phyloP scores from a whole-genome alignment of 2,888 invertebrate genomes.

The Eledona agricola region DNA sequence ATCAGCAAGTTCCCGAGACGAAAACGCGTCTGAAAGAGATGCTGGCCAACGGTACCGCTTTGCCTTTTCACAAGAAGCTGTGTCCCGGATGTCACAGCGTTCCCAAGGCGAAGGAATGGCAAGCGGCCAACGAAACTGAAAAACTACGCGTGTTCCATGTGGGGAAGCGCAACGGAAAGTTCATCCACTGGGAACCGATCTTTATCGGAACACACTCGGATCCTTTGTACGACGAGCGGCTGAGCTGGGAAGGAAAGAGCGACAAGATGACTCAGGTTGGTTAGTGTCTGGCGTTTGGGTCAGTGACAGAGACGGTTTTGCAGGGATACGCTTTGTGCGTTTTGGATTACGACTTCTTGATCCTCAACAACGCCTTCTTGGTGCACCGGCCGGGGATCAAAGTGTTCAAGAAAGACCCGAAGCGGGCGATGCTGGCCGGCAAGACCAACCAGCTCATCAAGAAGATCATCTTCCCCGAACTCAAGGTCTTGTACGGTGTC shows the following conservation, averaged over 20 bases:
- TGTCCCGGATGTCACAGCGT: conserved; percentile 91
- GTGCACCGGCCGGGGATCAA: conserved; percentile 94
- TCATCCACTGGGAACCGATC: conserved; percentile 91
- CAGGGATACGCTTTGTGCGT: conserved; percentile 92
- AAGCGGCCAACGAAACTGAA: conserved; percentile 74
- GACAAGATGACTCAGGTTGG: conserved; percentile 96
- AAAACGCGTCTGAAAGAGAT: conserved; percentile 75
- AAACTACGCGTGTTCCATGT: conserved; percentile 83
- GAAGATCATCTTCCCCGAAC: conserved; percentile 83
- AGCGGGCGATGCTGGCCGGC: conserved; percentile 77
- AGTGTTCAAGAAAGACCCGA: conserved; percentile 79
- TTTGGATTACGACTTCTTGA: conserved; percentile 90
- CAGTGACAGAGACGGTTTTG: conserved; percentile 23
- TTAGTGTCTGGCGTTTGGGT: not conserved
- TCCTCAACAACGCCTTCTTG: conserved; percentile 91
- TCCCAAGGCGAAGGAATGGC: conserved; percentile 87
- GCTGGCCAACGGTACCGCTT: conserved; percentile 79
- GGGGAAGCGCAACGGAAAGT: conserved; percentile 81
- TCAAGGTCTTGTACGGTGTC: conserved; percentile 84
- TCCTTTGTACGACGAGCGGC: conserved; percentile 88
- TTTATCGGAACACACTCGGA: conserved; percentile 90
- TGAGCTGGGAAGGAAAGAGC: conserved; percentile 94
- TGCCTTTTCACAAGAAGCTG: conserved; percentile 91
- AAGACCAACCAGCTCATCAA: conserved; percentile 82
- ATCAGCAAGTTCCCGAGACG: conserved; percentile 73